Conservation (phyloP, 1,140 invertebrate genomes). For the Episyrphus balteatus region DNA sequence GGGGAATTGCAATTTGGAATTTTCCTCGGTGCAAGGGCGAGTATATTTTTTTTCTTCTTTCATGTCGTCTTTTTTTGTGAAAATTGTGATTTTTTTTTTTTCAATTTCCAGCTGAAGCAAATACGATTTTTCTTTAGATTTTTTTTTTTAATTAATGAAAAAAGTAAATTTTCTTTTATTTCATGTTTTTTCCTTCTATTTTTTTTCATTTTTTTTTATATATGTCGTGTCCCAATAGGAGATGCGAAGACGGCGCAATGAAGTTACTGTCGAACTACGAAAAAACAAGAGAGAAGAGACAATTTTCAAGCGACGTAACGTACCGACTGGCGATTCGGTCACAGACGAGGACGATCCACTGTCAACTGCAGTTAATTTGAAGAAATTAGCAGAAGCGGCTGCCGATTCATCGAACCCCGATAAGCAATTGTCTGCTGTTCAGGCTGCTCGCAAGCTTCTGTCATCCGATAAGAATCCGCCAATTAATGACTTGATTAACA, state of each 20-base stretch:
- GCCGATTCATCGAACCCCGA: constrained; percentile 54
- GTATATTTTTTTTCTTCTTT: not conserved
- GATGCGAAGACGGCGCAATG: constrained; percentile 89
- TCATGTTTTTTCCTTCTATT: no score
- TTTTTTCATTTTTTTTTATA: no score
- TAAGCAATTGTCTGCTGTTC: constrained; percentile 68
- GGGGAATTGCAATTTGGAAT: not conserved
- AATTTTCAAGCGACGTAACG: constrained; percentile 88
- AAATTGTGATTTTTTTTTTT: no score
- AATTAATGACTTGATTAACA: constrained; percentile 91
- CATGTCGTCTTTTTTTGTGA: not conserved
- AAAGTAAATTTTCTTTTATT: no score
- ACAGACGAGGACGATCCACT: constrained; percentile 67
- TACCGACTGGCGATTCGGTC: constrained; percentile 69
- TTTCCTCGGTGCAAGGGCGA: not conserved
- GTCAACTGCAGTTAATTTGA: constrained; percentile 29
- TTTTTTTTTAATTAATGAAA: no score
- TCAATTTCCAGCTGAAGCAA: no score
- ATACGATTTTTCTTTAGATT: no score
- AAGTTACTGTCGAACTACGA: constrained; percentile 88
- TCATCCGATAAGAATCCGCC: constrained; percentile 97
- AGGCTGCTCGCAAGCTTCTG: constrained; percentile 83
- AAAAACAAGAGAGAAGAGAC: constrained; percentile 97
- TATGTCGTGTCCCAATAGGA: constrained; percentile 49
- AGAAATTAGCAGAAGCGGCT: constrained; percentile 62